These are phyloP conservation scores for Chalcis sispes DNA, from an alignment of 2,888 invertebrate species.

Conservation along the genomic window DNA sequence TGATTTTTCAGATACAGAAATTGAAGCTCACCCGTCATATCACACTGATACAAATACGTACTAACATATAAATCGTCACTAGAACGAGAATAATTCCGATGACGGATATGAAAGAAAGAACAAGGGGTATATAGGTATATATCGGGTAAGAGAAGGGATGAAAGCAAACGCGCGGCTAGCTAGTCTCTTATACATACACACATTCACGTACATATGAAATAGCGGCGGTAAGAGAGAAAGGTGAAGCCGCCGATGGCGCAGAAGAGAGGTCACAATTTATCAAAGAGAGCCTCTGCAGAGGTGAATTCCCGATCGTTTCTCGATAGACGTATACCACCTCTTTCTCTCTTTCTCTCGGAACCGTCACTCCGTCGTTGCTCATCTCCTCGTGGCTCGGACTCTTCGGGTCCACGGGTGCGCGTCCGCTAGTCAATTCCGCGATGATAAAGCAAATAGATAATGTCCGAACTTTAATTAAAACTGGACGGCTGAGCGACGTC, in stretches of 20 bases:
- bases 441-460: slow-evolving; percentile 77
- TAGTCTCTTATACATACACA: too few relatives aligned
- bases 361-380: slow-evolving; percentile 58
- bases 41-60: too few relatives aligned
- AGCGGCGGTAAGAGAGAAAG: slow-evolving; percentile 1
- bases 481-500: slow-evolving; percentile 76
- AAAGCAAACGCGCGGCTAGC: slow-evolving; percentile 13
- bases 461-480: slow-evolving; percentile 76
- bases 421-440: slow-evolving; percentile 70
- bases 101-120: slow-evolving; percentile 41
- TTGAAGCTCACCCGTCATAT: slow-evolving; percentile 35
- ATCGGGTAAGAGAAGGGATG: slow-evolving; percentile 9
- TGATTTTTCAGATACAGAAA: slow-evolving; percentile 45
- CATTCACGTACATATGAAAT: too few relatives aligned
- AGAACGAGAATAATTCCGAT: slow-evolving; percentile 49
- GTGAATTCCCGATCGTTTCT: slow-evolving; percentile 61
- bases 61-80: slow-evolving; percentile 22
- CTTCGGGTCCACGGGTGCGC: slow-evolving; percentile 48
- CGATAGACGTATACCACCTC: slow-evolving; percentile 59
- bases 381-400: slow-evolving; percentile 26
- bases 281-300: slow-evolving; percentile 41
- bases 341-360: slow-evolving; percentile 55
- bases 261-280: slow-evolving; percentile 55
- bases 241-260: neutral
- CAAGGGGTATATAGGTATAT: neutral